Conservation (phyloP, 1,140 invertebrate species). For the Pseudomyrmex dendroicus region DNA sequence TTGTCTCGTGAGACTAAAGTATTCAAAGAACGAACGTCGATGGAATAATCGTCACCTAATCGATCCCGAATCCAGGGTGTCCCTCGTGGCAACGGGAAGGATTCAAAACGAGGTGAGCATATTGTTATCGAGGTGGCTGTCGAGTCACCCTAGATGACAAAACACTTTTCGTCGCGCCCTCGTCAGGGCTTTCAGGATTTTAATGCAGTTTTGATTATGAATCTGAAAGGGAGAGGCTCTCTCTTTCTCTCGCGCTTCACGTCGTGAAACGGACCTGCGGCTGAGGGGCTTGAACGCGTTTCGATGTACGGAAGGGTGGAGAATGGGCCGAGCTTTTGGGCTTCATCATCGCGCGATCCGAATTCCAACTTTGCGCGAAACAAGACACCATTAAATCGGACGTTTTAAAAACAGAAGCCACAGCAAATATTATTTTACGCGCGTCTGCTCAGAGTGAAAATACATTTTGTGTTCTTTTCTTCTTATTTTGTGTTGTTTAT, state of each 20-base stretch:
- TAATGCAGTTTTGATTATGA: slow-evolving; percentile 78
- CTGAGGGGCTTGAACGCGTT: slow-evolving; percentile 33
- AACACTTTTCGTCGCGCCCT: slow-evolving; percentile 75
- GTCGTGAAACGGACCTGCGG: slow-evolving; percentile 56
- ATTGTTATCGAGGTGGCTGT: slow-evolving; percentile 66
- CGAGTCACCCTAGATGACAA: slow-evolving; percentile 70
- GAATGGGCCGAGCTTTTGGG: neutral
- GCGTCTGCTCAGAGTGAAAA: neutral
- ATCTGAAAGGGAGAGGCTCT: slow-evolving; percentile 5
- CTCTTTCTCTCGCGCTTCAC: slow-evolving; percentile 34
- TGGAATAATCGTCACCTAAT: slow-evolving; percentile 34
- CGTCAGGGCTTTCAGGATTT: slow-evolving; percentile 73
- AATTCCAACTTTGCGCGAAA: slow-evolving; percentile 62
- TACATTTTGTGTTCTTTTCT: slow-evolving; percentile 12
- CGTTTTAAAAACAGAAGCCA: neutral
- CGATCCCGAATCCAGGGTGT: slow-evolving; percentile 6
- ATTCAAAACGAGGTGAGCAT: slow-evolving; percentile 63
- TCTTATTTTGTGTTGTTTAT: neutral
- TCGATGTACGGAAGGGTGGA: slow-evolving; percentile 34
- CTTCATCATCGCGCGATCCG: slow-evolving; percentile 48
- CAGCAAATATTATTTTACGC: neutral
- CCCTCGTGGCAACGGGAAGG: slow-evolving; percentile 30
- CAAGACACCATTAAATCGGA: slow-evolving; percentile 3
- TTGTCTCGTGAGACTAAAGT: slow-evolving; percentile 1
- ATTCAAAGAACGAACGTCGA: slow-evolving; percentile 15